Conservation (phyloP, 2,888 invertebrate species). For the Tenthredo scrophulariae region DNA sequence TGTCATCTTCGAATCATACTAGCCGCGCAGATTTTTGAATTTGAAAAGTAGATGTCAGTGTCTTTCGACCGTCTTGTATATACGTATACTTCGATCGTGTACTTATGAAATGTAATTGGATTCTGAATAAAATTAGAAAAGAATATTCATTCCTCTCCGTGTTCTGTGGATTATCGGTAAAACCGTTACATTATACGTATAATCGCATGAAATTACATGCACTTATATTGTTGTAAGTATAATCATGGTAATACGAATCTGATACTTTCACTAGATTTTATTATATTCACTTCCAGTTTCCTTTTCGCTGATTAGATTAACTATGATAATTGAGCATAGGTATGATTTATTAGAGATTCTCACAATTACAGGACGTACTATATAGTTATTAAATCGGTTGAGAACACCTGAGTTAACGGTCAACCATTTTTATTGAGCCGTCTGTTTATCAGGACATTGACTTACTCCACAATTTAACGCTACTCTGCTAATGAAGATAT, state of each 20-base stretch:
- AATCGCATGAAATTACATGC: conserved; percentile 21
- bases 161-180: conserved; percentile 6
- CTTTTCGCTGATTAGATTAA: neutral
- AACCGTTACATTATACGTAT: neutral
- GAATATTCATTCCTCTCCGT: neutral
- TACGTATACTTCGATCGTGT: neutral
- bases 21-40: neutral
- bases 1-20: neutral
- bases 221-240: conserved; percentile 21
- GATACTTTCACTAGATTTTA: conserved; percentile 36
- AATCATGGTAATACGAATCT: conserved; percentile 30
- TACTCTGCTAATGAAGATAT: conserved; percentile 47
- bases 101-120: neutral
- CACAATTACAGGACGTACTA: neutral
- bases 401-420: conserved; percentile 56
- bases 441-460: conserved; percentile 37
- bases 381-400: conserved; percentile 48
- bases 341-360: neutral
- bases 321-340: neutral
- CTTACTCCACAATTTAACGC: conserved; percentile 51
- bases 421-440: conserved; percentile 48
- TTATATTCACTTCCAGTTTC: conserved; percentile 22
- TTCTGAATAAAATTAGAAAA: neutral
- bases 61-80: neutral
- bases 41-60: neutral